Percentiles rank a stretch among this genome's conserved stretches.
phyloP scores from a whole-genome alignment of 2,888 invertebrate genomes.

The Noctuana brunneofusca region DNA sequence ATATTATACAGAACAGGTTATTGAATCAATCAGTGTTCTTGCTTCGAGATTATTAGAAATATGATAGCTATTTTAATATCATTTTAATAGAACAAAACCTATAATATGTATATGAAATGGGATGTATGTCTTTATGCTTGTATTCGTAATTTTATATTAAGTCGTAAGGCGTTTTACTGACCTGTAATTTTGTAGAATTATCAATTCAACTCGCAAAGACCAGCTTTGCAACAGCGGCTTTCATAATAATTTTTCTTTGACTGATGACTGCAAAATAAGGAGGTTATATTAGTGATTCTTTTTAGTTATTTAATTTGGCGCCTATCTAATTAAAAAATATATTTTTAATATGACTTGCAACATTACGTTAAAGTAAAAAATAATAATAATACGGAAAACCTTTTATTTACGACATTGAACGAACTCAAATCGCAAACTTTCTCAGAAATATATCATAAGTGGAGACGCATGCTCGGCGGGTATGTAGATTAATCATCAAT shows the following conservation, averaged over 20 bases:
- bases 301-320: no score
- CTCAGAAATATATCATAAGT: background rate
- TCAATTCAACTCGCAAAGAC: background rate
- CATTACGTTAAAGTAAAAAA: no score
- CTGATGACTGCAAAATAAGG: no score
- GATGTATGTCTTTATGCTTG: background rate
- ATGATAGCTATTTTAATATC: slow-evolving; percentile 35
- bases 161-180: background rate
- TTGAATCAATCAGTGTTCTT: slow-evolving; percentile 35
- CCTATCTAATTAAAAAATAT: no score
- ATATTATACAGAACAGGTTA: slow-evolving; percentile 30
- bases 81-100: slow-evolving; percentile 29
- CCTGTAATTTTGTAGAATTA: background rate
- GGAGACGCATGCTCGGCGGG: slow-evolving; percentile 17
- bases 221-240: no score
- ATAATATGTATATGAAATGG: background rate
- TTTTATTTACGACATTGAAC: no score
- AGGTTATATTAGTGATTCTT: no score
- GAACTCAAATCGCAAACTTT: background rate
- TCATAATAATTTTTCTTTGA: no score
- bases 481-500: slow-evolving; percentile 26
- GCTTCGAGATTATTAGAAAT: slow-evolving; percentile 31
- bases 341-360: no score
- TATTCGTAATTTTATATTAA: background rate
- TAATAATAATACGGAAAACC: no score